phyloP scores from a whole-genome alignment of 2,113 vertebrate genomes.

The Pterophyllum scalare region DNA sequence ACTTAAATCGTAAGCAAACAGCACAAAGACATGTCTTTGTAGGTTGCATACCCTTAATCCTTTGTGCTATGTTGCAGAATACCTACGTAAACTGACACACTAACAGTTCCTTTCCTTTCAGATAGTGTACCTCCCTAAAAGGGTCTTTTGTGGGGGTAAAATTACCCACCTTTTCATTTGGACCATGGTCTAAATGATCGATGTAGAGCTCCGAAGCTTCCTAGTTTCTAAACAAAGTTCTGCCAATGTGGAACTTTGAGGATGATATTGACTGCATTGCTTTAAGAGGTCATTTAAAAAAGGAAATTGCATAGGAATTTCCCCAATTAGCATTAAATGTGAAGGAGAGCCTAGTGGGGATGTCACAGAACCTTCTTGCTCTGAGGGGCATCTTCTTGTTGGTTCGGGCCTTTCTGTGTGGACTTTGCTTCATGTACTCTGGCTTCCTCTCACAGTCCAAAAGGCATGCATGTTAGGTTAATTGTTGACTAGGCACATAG shows the following conservation, averaged over 20 bases:
- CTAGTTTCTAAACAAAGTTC: not conserved
- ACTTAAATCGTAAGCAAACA: too few species aligned
- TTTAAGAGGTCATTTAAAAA: not conserved
- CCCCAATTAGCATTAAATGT: not conserved
- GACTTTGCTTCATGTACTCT: not conserved
- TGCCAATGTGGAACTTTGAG: not conserved
- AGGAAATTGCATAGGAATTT: not conserved
- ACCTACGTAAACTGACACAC: not conserved
- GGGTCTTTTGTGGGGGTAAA: not conserved
- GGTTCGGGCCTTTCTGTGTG: not conserved
- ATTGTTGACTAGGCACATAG: not conserved
- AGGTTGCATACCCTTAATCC: not conserved
- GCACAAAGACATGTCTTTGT: not conserved
- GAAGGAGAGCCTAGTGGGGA: not conserved
- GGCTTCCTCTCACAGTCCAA: not conserved
- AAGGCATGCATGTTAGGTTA: not conserved
- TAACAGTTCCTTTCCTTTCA: not conserved
- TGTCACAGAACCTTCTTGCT: not conserved
- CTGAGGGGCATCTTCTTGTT: not conserved
- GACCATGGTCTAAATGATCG: not conserved
- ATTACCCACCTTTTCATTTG: not conserved
- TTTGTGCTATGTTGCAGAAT: not conserved
- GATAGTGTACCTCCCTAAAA: not conserved
- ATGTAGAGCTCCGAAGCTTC: not conserved
- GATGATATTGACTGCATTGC: not conserved